Evolutionary conservation across 1,140 invertebrate species (phyloP).

Genomic region (Meloidogyne floridensis): DNA sequence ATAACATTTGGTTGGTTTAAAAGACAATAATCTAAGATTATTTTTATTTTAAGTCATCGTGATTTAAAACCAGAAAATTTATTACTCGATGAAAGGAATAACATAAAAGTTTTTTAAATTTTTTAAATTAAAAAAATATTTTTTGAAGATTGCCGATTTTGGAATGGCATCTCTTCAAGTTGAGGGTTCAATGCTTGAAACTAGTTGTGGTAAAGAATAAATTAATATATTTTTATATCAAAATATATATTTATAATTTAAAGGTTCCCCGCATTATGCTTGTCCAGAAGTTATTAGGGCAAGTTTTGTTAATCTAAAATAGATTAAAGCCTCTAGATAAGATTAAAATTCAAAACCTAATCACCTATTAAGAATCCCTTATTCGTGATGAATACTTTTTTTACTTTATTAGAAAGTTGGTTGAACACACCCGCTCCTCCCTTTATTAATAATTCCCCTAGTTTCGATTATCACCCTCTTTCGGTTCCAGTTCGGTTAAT

Average conservation of each 20-base stretch:
- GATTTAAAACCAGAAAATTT: constrained; percentile 99
- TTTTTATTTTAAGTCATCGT: constrained; percentile 79
- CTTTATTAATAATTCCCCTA: too few species aligned
- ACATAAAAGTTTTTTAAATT: constrained; percentile 73
- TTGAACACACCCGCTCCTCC: too few species aligned
- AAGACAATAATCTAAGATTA: constrained; percentile 9
- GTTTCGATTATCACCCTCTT: too few species aligned
- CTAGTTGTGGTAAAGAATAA: constrained; percentile 73
- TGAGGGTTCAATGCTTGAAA: constrained; percentile 96
- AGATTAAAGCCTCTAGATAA: too few species aligned
- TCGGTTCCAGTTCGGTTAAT: too few species aligned
- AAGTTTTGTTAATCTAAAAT: constrained; percentile 66
- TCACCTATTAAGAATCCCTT: too few species aligned
- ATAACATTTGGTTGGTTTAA: constrained; percentile 91
- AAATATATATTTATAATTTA: constrained; percentile 4
- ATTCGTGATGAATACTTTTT: too few species aligned
- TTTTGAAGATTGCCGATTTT: constrained; percentile 91
- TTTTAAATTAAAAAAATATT: constrained; percentile 17
- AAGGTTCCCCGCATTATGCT: constrained; percentile 89
- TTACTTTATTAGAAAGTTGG: too few species aligned
- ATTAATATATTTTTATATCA: not conserved
- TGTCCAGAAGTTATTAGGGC: constrained; percentile 99
- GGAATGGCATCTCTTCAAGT: constrained; percentile 99
- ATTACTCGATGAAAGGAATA: constrained; percentile 95
- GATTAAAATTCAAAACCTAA: too few species aligned